These are phyloP conservation scores for Eumaeus atala DNA, from an alignment of 1,140 invertebrate genomes.

Conservation along the genomic window DNA sequence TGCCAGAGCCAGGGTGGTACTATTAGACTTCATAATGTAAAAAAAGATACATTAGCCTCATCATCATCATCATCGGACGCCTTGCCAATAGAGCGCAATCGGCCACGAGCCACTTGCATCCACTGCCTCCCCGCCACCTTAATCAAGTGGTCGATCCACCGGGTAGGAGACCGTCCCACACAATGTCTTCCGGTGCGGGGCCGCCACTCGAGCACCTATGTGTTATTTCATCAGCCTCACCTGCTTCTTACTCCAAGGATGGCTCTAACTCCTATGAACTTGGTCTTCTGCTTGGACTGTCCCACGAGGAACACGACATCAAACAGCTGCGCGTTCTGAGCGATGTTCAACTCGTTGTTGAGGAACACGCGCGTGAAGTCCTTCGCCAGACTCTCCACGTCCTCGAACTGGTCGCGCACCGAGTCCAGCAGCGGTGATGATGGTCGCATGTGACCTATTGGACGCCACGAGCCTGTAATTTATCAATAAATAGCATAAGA, in stretches of 20 bases:
- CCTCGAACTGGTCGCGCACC: slow-evolving; percentile 93
- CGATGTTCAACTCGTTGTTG: slow-evolving; percentile 83
- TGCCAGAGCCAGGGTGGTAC: too few relatives aligned
- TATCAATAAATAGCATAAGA: background rate
- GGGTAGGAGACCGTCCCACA: too few relatives aligned
- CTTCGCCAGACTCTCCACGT: slow-evolving; percentile 94
- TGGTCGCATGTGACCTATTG: slow-evolving; percentile 95
- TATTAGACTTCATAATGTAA: too few relatives aligned
- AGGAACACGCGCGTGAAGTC: slow-evolving; percentile 93
- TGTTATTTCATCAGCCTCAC: slow-evolving; percentile 51
- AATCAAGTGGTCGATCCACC: too few relatives aligned
- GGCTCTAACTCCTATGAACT: slow-evolving; percentile 91
- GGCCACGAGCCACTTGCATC: too few relatives aligned
- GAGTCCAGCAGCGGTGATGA: slow-evolving; percentile 94
- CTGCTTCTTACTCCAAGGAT: slow-evolving; percentile 93
- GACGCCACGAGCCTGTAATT: slow-evolving; percentile 88
- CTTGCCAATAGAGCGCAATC: too few relatives aligned
- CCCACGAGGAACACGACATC: slow-evolving; percentile 94
- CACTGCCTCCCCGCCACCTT: too few relatives aligned
- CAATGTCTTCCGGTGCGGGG: too few relatives aligned
- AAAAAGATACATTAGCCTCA: too few relatives aligned
- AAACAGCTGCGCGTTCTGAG: slow-evolving; percentile 86
- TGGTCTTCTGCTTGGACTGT: slow-evolving; percentile 91
- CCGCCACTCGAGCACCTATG: too few relatives aligned
- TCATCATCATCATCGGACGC: too few relatives aligned